phyloP scores from a whole-genome alignment of 2,888 invertebrate genomes.

The Drosophila greeni region DNA sequence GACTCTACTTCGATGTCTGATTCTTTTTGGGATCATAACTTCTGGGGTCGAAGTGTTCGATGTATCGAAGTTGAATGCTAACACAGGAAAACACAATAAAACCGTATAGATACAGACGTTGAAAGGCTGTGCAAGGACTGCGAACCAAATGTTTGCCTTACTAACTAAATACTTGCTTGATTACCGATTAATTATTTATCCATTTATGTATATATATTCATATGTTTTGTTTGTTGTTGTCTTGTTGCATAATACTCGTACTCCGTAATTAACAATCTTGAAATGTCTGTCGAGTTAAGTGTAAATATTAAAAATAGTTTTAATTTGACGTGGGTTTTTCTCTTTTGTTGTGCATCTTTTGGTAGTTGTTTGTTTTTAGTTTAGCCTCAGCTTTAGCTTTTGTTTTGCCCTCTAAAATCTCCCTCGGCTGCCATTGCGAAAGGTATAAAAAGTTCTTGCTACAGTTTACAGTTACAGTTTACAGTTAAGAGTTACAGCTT shows the following conservation, averaged over 20 bases:
- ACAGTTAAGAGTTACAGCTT: slow-evolving; percentile 51
- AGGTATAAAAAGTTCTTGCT: slow-evolving; percentile 66
- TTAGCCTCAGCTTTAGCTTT: slow-evolving; percentile 2
- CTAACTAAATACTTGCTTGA: slow-evolving; percentile 42
- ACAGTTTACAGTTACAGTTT: slow-evolving; percentile 52
- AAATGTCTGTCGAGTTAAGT: slow-evolving; percentile 42
- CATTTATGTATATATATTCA: slow-evolving; percentile 40
- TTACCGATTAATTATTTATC: slow-evolving; percentile 30
- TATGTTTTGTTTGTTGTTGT: slow-evolving; percentile 9
- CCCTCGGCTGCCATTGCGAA: slow-evolving; percentile 52
- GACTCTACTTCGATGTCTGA: slow-evolving; percentile 56
- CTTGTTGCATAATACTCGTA: slow-evolving; percentile 45
- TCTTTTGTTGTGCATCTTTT: slow-evolving; percentile 50
- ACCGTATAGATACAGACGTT: background rate
- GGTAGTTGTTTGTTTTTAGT: slow-evolving; percentile 11
- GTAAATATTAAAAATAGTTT: slow-evolving; percentile 67
- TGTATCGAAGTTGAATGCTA: slow-evolving; percentile 34
- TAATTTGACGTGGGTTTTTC: slow-evolving; percentile 67
- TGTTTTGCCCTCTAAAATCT: slow-evolving; percentile 39
- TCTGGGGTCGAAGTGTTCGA: slow-evolving; percentile 19
- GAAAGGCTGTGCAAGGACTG: slow-evolving; percentile 25
- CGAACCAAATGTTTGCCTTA: slow-evolving; percentile 41
- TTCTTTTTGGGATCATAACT: slow-evolving; percentile 20
- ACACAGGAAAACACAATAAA: slow-evolving; percentile 1
- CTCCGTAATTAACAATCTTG: slow-evolving; percentile 37